These are phyloP conservation scores for Chelidonichthys spinosus DNA, from an alignment of 2,797 vertebrate species.

Conservation along the genomic window DNA sequence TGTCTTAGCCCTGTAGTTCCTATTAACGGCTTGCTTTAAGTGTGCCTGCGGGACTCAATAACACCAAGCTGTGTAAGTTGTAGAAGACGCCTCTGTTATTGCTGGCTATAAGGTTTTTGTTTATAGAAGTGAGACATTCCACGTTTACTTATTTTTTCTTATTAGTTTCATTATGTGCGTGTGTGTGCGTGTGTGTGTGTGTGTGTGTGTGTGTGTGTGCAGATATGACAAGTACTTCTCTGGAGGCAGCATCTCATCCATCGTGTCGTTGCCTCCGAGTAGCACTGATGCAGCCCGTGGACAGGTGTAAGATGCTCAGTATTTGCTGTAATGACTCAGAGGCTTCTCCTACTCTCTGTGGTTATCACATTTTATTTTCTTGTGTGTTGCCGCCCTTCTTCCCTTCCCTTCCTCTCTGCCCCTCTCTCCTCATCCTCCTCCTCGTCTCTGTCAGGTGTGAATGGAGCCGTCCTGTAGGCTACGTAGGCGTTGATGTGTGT, in stretches of 20 bases:
- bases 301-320: constrained; percentile 71
- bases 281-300: constrained; percentile 50
- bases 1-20: constrained; percentile 59
- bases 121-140: constrained; percentile 68
- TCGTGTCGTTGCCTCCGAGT: constrained; percentile 33
- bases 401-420: constrained; percentile 6
- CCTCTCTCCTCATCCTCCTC: constrained; percentile 36
- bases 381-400: constrained; percentile 2
- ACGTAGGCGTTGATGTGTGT: constrained; percentile 66
- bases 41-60: constrained; percentile 80
- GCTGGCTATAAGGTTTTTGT: constrained; percentile 70
- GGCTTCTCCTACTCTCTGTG: constrained; percentile 41
- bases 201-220: constrained; percentile 24
- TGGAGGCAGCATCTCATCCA: constrained; percentile 48
- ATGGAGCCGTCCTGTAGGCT: constrained; percentile 69
- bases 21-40: constrained; percentile 75
- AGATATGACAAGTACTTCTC: constrained; percentile 50
- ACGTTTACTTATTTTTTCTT: constrained; percentile 70
- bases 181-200: constrained; percentile 20
- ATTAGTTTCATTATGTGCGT: constrained; percentile 46
- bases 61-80: constrained; percentile 66
- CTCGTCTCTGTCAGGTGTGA: constrained; percentile 60
- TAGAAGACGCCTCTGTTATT: constrained; percentile 65
- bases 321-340: constrained; percentile 49
- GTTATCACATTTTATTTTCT: constrained; percentile 57